Evolutionary conservation across 1,140 invertebrate species (phyloP).

Genomic region (Drosophila sp.): DNA sequence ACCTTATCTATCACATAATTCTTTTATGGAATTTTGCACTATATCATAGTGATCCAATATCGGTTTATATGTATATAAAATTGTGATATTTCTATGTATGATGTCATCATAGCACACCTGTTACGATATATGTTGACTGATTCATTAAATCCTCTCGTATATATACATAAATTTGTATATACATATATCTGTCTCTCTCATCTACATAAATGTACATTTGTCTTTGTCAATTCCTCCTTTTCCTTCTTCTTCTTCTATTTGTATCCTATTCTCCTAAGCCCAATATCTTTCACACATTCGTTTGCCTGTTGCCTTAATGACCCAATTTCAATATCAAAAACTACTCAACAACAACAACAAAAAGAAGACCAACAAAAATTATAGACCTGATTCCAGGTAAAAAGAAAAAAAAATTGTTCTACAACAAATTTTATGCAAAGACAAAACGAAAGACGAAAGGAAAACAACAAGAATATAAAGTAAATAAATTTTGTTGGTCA

Average conservation of each 20-base stretch:
- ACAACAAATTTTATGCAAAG: slow-evolving; percentile 15
- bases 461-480: slow-evolving; percentile 26
- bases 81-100: too few species aligned
- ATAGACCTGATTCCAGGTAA: slow-evolving; percentile 40
- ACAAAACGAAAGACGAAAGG: slow-evolving; percentile 29
- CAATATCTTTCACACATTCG: slow-evolving; percentile 36
- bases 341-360: slow-evolving; percentile 18
- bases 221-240: background rate
- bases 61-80: too few species aligned
- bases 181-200: too few species aligned
- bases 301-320: slow-evolving; percentile 51
- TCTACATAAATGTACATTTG: background rate
- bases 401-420: slow-evolving; percentile 23
- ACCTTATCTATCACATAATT: too few species aligned
- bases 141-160: too few species aligned
- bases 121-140: too few species aligned
- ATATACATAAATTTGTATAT: too few species aligned
- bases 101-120: too few species aligned
- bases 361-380: slow-evolving; percentile 7
- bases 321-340: slow-evolving; percentile 51
- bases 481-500: slow-evolving; percentile 10
- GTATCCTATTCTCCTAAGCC: slow-evolving; percentile 5
- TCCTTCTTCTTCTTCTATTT: background rate
- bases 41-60: too few species aligned
- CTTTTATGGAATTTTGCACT: too few species aligned